These are phyloP conservation scores for Percopsis transmontana DNA, from an alignment of 2,113 vertebrate species.

Conservation along the genomic window DNA sequence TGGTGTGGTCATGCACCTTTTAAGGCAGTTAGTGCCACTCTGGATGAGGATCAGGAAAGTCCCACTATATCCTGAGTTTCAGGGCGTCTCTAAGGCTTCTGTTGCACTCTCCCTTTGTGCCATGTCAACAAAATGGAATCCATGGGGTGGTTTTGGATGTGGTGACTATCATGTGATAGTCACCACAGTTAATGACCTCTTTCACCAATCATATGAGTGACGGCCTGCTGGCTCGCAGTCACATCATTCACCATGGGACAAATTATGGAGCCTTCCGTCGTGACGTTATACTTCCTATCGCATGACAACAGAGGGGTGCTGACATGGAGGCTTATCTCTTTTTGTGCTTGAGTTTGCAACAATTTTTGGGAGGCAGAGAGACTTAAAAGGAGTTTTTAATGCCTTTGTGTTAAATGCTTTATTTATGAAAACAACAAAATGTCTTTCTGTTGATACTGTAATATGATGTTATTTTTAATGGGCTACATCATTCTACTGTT, in stretches of 20 bases:
- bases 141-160: background rate
- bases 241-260: slow-evolving; percentile 38
- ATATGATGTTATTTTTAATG: too few relatives aligned
- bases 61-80: background rate
- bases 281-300: slow-evolving; percentile 28
- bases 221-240: slow-evolving; percentile 32
- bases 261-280: slow-evolving; percentile 10
- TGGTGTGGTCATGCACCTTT: too few relatives aligned
- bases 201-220: slow-evolving; percentile 34
- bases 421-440: too few relatives aligned
- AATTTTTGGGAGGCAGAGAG: too few relatives aligned
- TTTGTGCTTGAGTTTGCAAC: too few relatives aligned
- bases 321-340: slow-evolving; percentile 14
- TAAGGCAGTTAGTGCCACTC: too few relatives aligned
- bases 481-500: too few relatives aligned
- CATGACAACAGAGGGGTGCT: slow-evolving; percentile 30
- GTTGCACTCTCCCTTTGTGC: background rate
- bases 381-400: too few relatives aligned
- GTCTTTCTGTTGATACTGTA: too few relatives aligned
- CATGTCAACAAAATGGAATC: background rate
- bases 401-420: too few relatives aligned
- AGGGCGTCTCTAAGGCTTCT: background rate
- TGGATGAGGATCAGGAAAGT: too few relatives aligned
- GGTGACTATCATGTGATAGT: slow-evolving; percentile 28
- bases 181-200: slow-evolving; percentile 6